Conservation (phyloP, 2,113 vertebrate species). For the Collichthys lucidus region DNA sequence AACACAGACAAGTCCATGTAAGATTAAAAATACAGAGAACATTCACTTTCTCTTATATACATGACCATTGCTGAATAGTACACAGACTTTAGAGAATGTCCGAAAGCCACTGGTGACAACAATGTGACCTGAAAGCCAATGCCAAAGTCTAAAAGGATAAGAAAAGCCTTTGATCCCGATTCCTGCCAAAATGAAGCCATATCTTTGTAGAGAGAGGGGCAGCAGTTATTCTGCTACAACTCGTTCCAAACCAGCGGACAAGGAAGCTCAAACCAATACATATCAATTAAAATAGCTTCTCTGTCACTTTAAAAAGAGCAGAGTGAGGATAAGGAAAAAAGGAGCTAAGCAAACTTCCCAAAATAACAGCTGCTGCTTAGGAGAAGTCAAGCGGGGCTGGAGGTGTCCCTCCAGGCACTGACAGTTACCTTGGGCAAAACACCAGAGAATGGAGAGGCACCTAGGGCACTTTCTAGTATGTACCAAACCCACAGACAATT, state of each 20-base stretch:
- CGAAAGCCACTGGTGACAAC: slow-evolving; percentile 18
- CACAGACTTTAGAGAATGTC: not conserved
- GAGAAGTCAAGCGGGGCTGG: slow-evolving; percentile 59
- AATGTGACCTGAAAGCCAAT: slow-evolving; percentile 30
- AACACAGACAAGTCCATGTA: not conserved
- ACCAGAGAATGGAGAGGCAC: slow-evolving; percentile 60
- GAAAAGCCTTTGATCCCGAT: not conserved
- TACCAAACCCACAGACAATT: slow-evolving; percentile 22
- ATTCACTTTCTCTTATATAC: not conserved
- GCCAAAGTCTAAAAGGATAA: not conserved
- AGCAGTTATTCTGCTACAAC: not conserved
- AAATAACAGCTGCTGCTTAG: slow-evolving; percentile 67
- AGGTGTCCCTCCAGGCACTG: slow-evolving; percentile 72
- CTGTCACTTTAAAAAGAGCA: slow-evolving; percentile 11
- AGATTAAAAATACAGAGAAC: slow-evolving; percentile 1
- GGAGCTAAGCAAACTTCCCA: slow-evolving; percentile 40
- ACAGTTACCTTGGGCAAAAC: slow-evolving; percentile 73
- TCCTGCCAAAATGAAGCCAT: not conserved
- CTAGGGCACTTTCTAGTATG: slow-evolving; percentile 42
- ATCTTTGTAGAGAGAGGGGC: not conserved
- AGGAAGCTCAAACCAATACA: slow-evolving; percentile 22
- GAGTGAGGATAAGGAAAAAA: not conserved
- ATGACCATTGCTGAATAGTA: not conserved
- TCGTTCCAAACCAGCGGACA: slow-evolving; percentile 4
- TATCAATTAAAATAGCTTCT: slow-evolving; percentile 17